Conservation (phyloP, 1,140 invertebrate species). For the Calliphora vicina region DNA sequence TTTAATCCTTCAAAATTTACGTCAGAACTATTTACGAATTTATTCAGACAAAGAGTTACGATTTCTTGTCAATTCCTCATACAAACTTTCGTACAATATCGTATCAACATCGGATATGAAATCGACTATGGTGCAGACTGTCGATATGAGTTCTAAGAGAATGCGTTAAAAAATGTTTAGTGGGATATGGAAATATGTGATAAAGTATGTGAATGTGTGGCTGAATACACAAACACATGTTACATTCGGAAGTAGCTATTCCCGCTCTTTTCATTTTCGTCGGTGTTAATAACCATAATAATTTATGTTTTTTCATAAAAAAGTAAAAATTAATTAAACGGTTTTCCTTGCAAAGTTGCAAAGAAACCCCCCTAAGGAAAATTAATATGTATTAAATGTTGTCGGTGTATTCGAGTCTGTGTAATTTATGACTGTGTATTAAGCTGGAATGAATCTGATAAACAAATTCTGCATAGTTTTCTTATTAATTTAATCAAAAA, state of each 20-base stretch:
- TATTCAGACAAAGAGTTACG: too few relatives aligned
- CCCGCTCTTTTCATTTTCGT: background rate
- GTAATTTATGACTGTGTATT: conserved; percentile 13
- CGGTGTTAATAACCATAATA: conserved; percentile 26
- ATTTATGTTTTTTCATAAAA: conserved; percentile 15
- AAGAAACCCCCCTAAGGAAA: background rate
- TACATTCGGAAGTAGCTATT: background rate
- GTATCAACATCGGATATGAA: too few relatives aligned
- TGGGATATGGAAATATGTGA: too few relatives aligned
- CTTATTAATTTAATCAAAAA: background rate
- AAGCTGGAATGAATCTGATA: background rate
- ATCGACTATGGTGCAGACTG: too few relatives aligned
- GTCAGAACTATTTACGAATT: too few relatives aligned
- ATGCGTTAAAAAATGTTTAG: too few relatives aligned
- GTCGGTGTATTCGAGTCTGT: background rate
- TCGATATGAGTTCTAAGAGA: too few relatives aligned
- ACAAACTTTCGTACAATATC: background rate
- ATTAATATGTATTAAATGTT: too few relatives aligned
- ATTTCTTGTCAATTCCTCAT: too few relatives aligned
- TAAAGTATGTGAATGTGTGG: background rate
- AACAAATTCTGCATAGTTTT: background rate
- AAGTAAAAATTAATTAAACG: conserved; percentile 11
- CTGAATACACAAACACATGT: background rate
- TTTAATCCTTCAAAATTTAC: too few relatives aligned
- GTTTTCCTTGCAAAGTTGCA: background rate